Conservation (phyloP, 2,797 vertebrate genomes). For the Carduelis carduelis region DNA sequence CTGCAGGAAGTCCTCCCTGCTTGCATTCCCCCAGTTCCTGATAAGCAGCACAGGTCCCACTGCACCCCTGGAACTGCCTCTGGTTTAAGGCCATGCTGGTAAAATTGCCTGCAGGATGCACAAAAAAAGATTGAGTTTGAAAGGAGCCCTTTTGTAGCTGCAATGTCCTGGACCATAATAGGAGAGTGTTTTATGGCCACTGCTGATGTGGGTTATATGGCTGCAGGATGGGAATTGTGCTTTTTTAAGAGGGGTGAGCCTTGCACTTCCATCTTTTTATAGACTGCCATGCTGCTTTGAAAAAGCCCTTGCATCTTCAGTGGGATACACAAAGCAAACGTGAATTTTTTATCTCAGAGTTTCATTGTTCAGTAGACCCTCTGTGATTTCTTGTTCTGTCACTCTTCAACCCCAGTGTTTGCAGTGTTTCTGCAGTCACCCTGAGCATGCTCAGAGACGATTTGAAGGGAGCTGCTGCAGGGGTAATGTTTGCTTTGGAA, state of each 20-base stretch:
- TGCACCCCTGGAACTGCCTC: neutral
- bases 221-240: neutral
- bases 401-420: neutral
- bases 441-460: accelerated
- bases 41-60: neutral
- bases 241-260: neutral
- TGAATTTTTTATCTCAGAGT: neutral
- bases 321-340: neutral
- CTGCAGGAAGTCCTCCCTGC: neutral
- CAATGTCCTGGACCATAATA: neutral
- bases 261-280: neutral
- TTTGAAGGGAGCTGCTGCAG: neutral
- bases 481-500: neutral
- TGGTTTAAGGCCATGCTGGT: neutral
- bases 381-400: neutral
- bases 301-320: neutral
- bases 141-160: neutral
- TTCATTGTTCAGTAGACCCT: neutral
- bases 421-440: neutral
- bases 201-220: neutral
- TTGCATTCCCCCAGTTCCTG: neutral
- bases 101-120: neutral
- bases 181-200: neutral
- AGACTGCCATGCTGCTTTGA: neutral
- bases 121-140: neutral